Percentiles rank a stretch among this genome's conserved stretches.
phyloP scores from a whole-genome alignment of 35 echinoderm and acorn worm species.

The Apostichopus californicus region DNA sequence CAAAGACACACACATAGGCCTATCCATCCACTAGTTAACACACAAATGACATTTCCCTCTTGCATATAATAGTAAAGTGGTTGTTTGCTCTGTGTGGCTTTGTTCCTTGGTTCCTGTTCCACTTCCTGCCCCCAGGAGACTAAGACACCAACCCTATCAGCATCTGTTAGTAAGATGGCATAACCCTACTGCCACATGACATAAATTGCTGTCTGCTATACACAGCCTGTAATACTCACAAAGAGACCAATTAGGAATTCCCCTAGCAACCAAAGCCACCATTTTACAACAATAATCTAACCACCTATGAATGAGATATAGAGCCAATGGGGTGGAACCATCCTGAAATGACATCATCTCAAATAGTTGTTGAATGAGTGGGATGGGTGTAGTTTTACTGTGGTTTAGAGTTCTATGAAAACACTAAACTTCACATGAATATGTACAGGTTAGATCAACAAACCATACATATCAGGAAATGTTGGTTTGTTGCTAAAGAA shows the following conservation, averaged over 20 bases:
- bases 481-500: too few relatives aligned
- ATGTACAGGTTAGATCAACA: too few relatives aligned
- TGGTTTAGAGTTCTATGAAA: neutral
- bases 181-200: neutral
- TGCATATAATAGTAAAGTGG: neutral
- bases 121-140: neutral
- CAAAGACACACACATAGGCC: too few relatives aligned
- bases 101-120: neutral
- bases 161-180: neutral
- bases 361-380: slow-evolving; percentile 3
- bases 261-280: neutral
- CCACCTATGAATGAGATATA: neutral
- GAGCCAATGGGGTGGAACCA: slow-evolving; percentile 6
- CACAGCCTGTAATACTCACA: neutral
- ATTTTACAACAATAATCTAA: neutral
- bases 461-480: too few relatives aligned
- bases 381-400: neutral
- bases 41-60: too few relatives aligned
- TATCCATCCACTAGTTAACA: too few relatives aligned
- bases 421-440: too few relatives aligned
- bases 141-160: neutral
- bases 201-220: neutral
- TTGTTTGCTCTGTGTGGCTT: neutral
- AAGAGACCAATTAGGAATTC: neutral
- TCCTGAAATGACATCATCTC: neutral